A percentile compares a stretch with the other conserved stretches of the same genome.
Conservation (phyloP, 2,797 vertebrate genomes). For the Meda fulgida region DNA sequence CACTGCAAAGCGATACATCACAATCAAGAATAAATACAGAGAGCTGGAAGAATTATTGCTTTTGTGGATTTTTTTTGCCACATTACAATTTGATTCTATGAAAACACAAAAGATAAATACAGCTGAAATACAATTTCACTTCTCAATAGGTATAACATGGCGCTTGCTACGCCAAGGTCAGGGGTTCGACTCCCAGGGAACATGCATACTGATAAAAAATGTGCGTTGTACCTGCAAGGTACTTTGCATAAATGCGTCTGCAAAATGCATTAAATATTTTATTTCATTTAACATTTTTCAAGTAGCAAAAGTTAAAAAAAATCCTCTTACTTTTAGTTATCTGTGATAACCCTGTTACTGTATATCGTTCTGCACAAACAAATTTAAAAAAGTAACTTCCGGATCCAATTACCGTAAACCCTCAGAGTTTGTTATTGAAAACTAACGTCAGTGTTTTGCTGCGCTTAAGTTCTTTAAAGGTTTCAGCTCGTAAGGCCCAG, state of each 20-base stretch:
- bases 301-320: too few species aligned
- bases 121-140: background rate
- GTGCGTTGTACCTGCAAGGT: background rate
- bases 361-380: background rate
- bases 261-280: background rate
- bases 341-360: background rate
- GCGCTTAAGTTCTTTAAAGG: constrained; percentile 27
- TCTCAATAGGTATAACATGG: background rate
- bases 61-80: background rate
- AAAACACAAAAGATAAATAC: background rate
- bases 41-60: background rate
- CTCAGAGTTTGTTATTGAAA: constrained; percentile 1
- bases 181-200: background rate
- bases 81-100: background rate
- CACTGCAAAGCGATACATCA: background rate
- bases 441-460: background rate
- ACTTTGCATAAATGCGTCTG: background rate
- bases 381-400: background rate
- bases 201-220: background rate
- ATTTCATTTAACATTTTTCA: too few species aligned
- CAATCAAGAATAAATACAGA: constrained; percentile 45
- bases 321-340: background rate
- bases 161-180: background rate
- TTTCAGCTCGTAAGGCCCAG: constrained; percentile 1
- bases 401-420: background rate